Evolutionary conservation across 2,888 invertebrate species (phyloP).

Genomic region (Lymantria monacha): DNA sequence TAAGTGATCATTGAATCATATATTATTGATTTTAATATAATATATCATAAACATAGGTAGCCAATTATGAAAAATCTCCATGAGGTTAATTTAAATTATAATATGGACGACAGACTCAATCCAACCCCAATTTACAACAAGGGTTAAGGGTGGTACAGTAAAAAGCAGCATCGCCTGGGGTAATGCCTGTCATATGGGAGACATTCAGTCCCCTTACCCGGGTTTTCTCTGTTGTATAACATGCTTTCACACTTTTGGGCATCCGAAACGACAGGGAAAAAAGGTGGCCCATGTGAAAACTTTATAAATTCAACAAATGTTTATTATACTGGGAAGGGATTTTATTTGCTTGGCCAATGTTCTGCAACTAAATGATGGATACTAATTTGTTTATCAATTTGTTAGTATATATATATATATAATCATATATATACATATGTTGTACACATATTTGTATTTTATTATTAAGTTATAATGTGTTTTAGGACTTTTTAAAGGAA

Average conservation of each 20-base stretch:
- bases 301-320: slow-evolving; percentile 45
- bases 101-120: slow-evolving; percentile 53
- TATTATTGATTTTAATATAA: too few relatives aligned
- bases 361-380: slow-evolving; percentile 10
- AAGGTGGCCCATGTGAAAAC: slow-evolving; percentile 46
- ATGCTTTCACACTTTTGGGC: slow-evolving; percentile 71
- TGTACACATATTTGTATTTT: too few relatives aligned
- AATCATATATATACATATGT: too few relatives aligned
- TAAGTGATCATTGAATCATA: too few relatives aligned
- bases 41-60: too few relatives aligned
- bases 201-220: slow-evolving; percentile 49
- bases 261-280: slow-evolving; percentile 44
- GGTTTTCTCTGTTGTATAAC: slow-evolving; percentile 54
- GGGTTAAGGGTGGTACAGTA: slow-evolving; percentile 38
- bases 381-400: slow-evolving; percentile 3
- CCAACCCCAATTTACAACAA: slow-evolving; percentile 41
- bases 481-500: too few relatives aligned
- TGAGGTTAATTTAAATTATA: slow-evolving; percentile 30
- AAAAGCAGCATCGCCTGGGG: slow-evolving; percentile 57
- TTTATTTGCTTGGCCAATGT: slow-evolving; percentile 17
- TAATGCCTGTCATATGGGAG: slow-evolving; percentile 58
- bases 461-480: too few relatives aligned
- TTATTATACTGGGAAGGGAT: slow-evolving; percentile 33
- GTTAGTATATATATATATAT: not conserved
- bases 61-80: not conserved